Base-by-base conservation (phyloP, 2,113 vertebrate genomes). In the Microcebus jonahi region DNA sequence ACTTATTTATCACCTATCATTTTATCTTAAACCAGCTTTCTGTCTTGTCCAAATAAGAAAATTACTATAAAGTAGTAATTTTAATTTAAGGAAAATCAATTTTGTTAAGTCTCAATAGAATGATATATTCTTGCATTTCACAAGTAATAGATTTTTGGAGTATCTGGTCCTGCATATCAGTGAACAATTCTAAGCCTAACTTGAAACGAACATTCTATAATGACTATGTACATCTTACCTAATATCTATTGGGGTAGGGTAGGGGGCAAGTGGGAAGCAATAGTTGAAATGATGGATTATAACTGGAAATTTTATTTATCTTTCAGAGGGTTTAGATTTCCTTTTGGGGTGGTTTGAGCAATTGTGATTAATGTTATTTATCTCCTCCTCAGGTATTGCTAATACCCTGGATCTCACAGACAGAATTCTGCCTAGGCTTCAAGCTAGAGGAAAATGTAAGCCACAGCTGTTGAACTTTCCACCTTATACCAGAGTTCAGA, bases 401-500 rank as follows among this genome's bases (percentile, higher is more conserved):
- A 99, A 99, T 34, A 99, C 99, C 1, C 98, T 99, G 97, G 99
- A 99, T 93, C 98, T 99, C 98, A 99, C 99, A 0, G 99, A 99
- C 95, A 99, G 99, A 36, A 99, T 99, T 96, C 98, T 99, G 93
- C 99, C 99, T 0, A 96, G 99, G 65, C 99, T 99, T 68, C 99
- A 99, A 98, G 97, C 98, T 0, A 98, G 68, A 2, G 98, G 95
- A 39, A 98, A 97, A 87, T 99, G 99, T 91, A 98, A 98, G 67
- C 99, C 99, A 3, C 98, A 7, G 88, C 98, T 99, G 63, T 93
- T 99, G 18, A 98, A 99, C 98, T 99, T 99, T 94, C 98, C 99
- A 0, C 99, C 99, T 4, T 99, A 99, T 96, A 99, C 98, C 97
- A 98, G 98, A 18, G 98, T 99, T 91, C 99, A 99, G 99, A 99